Conservation (phyloP, 2,888 invertebrate species). For the Eupsilia transversa region DNA sequence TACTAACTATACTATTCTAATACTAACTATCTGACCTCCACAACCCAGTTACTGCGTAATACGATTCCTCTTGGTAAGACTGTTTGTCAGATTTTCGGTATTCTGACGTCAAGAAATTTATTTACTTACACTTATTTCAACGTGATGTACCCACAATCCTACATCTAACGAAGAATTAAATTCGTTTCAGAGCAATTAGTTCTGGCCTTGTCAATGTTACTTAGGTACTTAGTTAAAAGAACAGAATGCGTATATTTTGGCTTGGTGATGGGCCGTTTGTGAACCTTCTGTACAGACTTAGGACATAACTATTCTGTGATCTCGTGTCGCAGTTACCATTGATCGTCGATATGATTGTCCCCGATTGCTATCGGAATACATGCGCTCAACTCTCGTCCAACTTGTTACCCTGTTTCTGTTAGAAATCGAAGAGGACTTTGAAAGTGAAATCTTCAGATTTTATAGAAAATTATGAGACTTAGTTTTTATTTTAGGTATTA, state of each 20-base stretch:
- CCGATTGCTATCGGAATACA: slow-evolving; percentile 48
- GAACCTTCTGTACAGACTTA: not conserved
- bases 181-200: not conserved
- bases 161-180: not conserved
- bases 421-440: slow-evolving; percentile 3
- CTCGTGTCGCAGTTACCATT: slow-evolving; percentile 28
- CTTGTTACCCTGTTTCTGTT: slow-evolving; percentile 36
- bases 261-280: not conserved
- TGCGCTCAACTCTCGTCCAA: slow-evolving; percentile 30
- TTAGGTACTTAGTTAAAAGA: not conserved
- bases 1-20: no score
- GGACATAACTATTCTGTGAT: not conserved
- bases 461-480: not conserved
- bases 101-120: no score
- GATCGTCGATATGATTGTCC: slow-evolving; percentile 50
- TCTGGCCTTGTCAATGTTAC: not conserved
- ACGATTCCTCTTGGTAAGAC: no score
- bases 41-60: no score
- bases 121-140: no score
- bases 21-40: no score
- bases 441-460: not conserved
- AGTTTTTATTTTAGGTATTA: not conserved
- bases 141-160: no score
- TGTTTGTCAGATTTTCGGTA: no score
- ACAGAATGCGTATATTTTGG: not conserved